phyloP scores from a whole-genome alignment of 1,140 invertebrate species.

The Drosophila rufa region DNA sequence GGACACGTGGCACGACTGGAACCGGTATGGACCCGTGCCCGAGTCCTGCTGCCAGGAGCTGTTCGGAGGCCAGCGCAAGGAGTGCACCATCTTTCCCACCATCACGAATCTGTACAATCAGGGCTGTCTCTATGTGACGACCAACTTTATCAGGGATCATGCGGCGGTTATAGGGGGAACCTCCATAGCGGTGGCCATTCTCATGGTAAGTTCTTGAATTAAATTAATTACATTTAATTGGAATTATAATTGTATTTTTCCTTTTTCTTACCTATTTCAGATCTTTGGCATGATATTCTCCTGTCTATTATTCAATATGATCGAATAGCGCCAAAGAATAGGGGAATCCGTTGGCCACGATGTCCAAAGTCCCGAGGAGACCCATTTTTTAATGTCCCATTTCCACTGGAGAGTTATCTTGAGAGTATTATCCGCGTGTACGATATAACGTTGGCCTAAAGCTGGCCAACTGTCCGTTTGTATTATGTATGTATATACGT shows the following conservation, averaged over 20 bases:
- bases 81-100: conserved; percentile 88
- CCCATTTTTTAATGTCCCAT: conserved; percentile 43
- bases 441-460: conserved; percentile 31
- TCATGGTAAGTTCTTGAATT: conserved; percentile 87
- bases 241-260: too few species aligned
- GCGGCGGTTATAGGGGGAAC: conserved; percentile 92
- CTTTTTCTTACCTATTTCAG: conserved; percentile 32
- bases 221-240: too few species aligned
- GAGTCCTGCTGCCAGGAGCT: conserved; percentile 92
- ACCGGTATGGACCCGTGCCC: conserved; percentile 91
- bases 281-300: conserved; percentile 91
- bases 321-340: conserved; percentile 86
- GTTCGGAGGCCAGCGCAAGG: conserved; percentile 88
- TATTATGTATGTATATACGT: conserved; percentile 52
- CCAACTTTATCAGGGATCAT: conserved; percentile 90
- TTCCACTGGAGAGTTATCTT: conserved; percentile 38
- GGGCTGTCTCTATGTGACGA: conserved; percentile 90
- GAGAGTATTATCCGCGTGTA: conserved; percentile 71
- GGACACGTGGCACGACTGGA: conserved; percentile 90
- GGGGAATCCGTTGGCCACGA: conserved; percentile 11
- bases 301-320: conserved; percentile 90
- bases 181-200: conserved; percentile 91
- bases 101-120: conserved; percentile 89
- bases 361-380: conserved; percentile 36
- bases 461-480: conserved; percentile 35